A percentile compares a stretch with the other conserved stretches of the same genome.
Conservation (phyloP, 2,888 invertebrate species). For the Himalopsyche kuldschensis region DNA sequence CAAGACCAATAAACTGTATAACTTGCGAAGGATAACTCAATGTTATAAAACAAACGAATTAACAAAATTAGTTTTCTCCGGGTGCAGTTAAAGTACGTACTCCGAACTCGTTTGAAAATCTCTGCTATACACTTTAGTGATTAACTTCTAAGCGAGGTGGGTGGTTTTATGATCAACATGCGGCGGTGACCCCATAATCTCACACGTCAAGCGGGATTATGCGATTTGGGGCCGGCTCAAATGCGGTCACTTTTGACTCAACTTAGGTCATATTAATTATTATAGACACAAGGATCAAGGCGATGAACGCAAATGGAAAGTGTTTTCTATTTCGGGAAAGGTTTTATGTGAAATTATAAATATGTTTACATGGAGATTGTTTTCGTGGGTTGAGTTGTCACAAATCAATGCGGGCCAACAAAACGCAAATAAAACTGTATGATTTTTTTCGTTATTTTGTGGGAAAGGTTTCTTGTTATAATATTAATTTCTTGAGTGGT, state of each 20-base stretch:
- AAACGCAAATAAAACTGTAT: too few relatives aligned
- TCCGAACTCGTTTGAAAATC: background rate
- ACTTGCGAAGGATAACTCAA: background rate
- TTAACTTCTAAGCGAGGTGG: background rate
- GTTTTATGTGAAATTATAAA: too few relatives aligned
- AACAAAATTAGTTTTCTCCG: background rate
- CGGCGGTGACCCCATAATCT: background rate
- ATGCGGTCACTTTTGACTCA: background rate
- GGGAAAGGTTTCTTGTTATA: too few relatives aligned
- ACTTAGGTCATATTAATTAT: background rate
- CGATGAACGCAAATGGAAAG: background rate
- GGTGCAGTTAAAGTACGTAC: background rate
- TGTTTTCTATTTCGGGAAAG: background rate
- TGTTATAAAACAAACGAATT: background rate
- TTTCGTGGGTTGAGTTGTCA: too few relatives aligned
- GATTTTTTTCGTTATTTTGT: too few relatives aligned
- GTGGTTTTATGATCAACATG: background rate
- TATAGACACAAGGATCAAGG: background rate
- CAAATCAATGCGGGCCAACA: too few relatives aligned
- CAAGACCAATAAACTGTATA: background rate
- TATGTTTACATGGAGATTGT: too few relatives aligned
- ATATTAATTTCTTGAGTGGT: too few relatives aligned
- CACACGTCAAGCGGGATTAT: background rate
- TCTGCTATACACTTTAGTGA: background rate
- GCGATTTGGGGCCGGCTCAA: background rate